Conservation (phyloP, 1,140 invertebrate species). For the Heliconius eleuchia region DNA sequence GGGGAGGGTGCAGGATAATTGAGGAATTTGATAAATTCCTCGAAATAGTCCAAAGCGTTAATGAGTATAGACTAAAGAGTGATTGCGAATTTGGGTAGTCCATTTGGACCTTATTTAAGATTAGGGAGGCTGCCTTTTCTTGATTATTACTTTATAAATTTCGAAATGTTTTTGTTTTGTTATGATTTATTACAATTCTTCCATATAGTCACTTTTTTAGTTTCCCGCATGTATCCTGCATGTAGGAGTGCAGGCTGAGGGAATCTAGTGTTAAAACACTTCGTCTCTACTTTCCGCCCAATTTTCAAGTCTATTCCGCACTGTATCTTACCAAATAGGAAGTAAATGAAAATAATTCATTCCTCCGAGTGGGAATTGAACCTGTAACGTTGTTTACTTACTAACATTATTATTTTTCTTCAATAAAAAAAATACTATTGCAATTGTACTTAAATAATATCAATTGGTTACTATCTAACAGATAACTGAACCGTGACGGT, state of each 20-base stretch:
- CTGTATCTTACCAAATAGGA: too few species aligned
- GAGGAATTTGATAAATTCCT: constrained; percentile 33
- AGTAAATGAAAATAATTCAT: too few species aligned
- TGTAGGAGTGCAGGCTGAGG: too few species aligned
- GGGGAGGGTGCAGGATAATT: constrained; percentile 17
- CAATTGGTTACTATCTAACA: neutral
- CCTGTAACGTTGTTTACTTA: too few species aligned
- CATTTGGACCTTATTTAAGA: neutral
- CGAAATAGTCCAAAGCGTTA: constrained; percentile 29
- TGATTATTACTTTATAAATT: neutral
- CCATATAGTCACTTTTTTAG: neutral
- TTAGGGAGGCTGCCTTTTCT: neutral
- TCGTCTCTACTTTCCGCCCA: too few species aligned
- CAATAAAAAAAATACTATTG: too few species aligned
- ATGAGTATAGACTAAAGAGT: constrained; percentile 30
- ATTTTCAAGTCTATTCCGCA: too few species aligned
- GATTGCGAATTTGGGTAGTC: neutral
- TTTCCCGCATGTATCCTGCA: neutral
- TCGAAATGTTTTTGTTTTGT: neutral
- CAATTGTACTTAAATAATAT: neutral
- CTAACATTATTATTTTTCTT: too few species aligned
- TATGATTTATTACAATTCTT: neutral
- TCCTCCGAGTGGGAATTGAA: too few species aligned
- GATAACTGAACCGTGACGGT: neutral
- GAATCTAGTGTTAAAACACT: too few species aligned